phyloP scores from a whole-genome alignment of 2,113 vertebrate genomes.

The Phylloscopus whistleri region DNA sequence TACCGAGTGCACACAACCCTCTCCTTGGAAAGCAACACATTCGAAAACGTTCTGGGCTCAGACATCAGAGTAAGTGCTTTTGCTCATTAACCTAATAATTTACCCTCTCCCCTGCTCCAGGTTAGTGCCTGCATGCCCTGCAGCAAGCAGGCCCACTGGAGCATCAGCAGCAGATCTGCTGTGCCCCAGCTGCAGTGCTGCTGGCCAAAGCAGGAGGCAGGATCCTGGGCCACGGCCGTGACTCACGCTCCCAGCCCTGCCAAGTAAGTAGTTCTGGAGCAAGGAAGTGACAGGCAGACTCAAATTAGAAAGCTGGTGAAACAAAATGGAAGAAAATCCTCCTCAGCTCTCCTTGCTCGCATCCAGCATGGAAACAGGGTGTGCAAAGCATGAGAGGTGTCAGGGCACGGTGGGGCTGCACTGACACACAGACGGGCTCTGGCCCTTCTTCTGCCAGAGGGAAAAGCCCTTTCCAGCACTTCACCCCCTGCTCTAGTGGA shows the following conservation, averaged over 20 bases:
- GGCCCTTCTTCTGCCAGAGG: not conserved
- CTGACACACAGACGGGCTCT: rapidly evolving
- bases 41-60: rapidly evolving
- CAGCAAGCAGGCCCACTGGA: not conserved
- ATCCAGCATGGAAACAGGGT: not conserved
- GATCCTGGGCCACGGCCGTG: not conserved
- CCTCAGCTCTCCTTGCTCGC: not conserved
- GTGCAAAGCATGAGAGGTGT: not conserved
- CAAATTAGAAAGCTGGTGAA: slow-evolving; percentile 12
- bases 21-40: not conserved
- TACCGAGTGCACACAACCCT: not conserved
- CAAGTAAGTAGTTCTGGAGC: slow-evolving; percentile 72
- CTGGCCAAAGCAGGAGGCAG: slow-evolving; percentile 24
- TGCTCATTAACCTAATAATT: not conserved
- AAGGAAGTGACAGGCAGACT: slow-evolving; percentile 14
- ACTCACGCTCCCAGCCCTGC: slow-evolving; percentile 54
- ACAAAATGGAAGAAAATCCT: not conserved
- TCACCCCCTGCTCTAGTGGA: not conserved
- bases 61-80: not conserved
- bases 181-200: not conserved
- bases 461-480: not conserved
- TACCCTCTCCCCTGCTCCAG: not conserved
- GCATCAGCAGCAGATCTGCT: not conserved
- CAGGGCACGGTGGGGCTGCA: rapidly evolving
- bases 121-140: not conserved